A percentile compares a stretch with the other conserved stretches of the same genome.
Conservation (phyloP, 2,113 vertebrate genomes). For the Myocastor coypus region DNA sequence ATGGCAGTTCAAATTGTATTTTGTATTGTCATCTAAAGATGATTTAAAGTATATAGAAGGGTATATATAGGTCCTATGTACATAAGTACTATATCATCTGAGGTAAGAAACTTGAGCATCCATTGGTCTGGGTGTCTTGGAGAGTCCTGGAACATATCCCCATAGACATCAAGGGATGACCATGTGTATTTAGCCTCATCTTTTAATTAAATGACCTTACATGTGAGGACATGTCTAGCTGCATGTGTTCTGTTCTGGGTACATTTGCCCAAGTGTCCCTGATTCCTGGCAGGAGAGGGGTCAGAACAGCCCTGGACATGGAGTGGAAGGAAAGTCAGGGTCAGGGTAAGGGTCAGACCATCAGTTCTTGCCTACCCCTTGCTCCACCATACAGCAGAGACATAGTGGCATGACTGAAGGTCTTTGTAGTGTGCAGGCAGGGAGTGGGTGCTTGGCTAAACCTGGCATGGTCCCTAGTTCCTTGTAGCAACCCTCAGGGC, state of each 20-base stretch:
- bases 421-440: background rate
- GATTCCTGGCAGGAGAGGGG: too few species aligned
- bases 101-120: background rate
- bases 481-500: background rate
- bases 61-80: background rate
- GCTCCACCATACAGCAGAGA: too few species aligned
- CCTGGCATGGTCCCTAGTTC: background rate
- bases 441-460: rapidly evolving
- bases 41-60: background rate
- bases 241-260: rapidly evolving
- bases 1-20: background rate
- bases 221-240: background rate
- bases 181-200: background rate
- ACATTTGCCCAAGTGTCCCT: background rate
- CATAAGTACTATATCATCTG: background rate
- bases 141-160: background rate
- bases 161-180: background rate
- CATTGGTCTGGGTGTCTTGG: background rate
- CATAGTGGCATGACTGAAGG: rapidly evolving
- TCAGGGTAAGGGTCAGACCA: background rate
- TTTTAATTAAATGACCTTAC: background rate
- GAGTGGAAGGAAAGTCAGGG: background rate
- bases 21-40: background rate
- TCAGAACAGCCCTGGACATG: background rate
- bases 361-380: background rate